Evolutionary conservation across 2,888 invertebrate species (phyloP).

Genomic region (Melipona beecheii): DNA sequence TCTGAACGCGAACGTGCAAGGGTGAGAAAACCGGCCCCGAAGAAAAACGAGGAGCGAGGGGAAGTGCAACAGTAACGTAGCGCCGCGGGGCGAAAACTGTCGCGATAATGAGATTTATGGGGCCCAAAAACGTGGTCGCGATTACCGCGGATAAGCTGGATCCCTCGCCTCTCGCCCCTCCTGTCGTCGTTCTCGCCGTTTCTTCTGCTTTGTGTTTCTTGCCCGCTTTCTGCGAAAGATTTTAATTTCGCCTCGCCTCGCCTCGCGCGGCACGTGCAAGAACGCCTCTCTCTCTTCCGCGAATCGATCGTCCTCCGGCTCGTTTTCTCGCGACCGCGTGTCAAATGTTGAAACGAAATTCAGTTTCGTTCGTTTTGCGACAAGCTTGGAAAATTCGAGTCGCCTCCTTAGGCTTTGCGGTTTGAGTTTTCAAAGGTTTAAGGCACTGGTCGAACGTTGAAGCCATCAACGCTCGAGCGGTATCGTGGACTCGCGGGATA

Average conservation of each 20-base stretch:
- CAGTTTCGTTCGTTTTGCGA: too few species aligned
- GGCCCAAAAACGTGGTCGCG: slow-evolving; percentile 71
- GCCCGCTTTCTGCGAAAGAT: slow-evolving; percentile 22
- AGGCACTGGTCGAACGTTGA: too few species aligned
- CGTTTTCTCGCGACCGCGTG: too few species aligned
- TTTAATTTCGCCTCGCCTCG: slow-evolving; percentile 4
- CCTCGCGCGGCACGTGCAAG: background rate
- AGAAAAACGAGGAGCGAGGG: slow-evolving; percentile 14
- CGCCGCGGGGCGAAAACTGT: slow-evolving; percentile 66
- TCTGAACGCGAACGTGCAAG: background rate
- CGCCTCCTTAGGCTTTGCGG: too few species aligned
- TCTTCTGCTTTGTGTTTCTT: background rate
- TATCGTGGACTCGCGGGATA: too few species aligned
- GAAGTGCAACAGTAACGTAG: slow-evolving; percentile 62
- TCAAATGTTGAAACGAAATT: too few species aligned
- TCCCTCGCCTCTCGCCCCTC: slow-evolving; percentile 33
- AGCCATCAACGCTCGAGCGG: too few species aligned
- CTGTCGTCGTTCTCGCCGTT: background rate
- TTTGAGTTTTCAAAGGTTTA: too few species aligned
- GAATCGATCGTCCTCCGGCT: background rate
- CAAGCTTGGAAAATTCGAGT: too few species aligned
- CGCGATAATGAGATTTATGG: slow-evolving; percentile 76
- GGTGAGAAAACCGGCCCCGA: background rate
- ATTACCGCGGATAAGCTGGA: slow-evolving; percentile 68
- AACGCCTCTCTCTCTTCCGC: slow-evolving; percentile 16